Conservation (phyloP, 2,888 invertebrate species). For the Cantharis rustica region DNA sequence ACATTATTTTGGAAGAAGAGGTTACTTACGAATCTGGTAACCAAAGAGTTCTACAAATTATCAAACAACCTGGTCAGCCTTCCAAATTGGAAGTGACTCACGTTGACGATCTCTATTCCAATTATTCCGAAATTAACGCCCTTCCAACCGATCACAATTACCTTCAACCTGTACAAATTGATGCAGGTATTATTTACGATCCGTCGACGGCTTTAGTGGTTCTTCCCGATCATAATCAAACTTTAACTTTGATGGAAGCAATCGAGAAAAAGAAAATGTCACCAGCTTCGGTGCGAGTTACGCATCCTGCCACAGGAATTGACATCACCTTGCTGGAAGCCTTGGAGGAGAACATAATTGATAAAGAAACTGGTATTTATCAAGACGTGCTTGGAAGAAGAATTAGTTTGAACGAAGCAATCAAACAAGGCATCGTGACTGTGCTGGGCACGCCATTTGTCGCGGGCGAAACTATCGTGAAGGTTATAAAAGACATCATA, state of each 20-base stretch:
- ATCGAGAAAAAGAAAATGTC: slow-evolving; percentile 77
- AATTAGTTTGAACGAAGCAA: slow-evolving; percentile 73
- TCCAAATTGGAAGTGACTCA: slow-evolving; percentile 74
- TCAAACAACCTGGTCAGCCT: slow-evolving; percentile 71
- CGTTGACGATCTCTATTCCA: slow-evolving; percentile 56
- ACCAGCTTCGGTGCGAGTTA: slow-evolving; percentile 68
- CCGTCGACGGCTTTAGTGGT: slow-evolving; percentile 76
- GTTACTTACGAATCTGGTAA: slow-evolving; percentile 58
- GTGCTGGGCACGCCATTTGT: slow-evolving; percentile 77
- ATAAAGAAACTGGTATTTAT: slow-evolving; percentile 72
- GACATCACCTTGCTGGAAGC: slow-evolving; percentile 76
- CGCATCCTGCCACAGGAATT: slow-evolving; percentile 71
- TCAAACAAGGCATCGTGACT: slow-evolving; percentile 75
- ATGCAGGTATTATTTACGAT: slow-evolving; percentile 77
- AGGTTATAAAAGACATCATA: slow-evolving; percentile 60
- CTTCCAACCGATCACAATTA: slow-evolving; percentile 54
- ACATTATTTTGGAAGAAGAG: slow-evolving; percentile 65
- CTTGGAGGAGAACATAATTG: slow-evolving; percentile 73
- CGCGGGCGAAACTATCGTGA: slow-evolving; percentile 70
- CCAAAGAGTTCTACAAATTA: slow-evolving; percentile 73
- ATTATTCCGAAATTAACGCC: slow-evolving; percentile 57
- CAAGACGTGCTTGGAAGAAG: slow-evolving; percentile 68
- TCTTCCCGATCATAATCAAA: slow-evolving; percentile 71
- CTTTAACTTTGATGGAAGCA: slow-evolving; percentile 75
- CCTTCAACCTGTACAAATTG: slow-evolving; percentile 75